Conservation (phyloP, 2,797 vertebrate genomes). For the Sebastolobus alascanus region DNA sequence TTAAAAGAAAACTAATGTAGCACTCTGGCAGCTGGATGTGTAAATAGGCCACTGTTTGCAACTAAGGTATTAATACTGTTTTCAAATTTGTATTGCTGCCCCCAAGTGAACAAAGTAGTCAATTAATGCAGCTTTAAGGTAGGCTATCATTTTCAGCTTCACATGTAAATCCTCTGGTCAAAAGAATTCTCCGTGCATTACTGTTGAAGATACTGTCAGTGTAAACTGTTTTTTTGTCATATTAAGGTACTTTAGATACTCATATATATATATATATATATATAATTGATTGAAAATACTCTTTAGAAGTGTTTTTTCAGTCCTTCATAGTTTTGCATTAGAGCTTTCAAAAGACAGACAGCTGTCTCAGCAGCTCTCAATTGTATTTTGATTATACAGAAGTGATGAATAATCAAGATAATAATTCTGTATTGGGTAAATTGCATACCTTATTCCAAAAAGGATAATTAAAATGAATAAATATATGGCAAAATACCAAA, state of each 20-base stretch:
- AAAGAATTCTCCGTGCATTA: background rate
- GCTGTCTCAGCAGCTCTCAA: background rate
- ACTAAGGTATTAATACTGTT: background rate
- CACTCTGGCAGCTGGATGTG: background rate
- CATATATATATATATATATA: too few species aligned
- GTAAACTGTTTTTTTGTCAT: background rate
- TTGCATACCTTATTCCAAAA: background rate
- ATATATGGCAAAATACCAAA: background rate
- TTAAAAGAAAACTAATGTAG: background rate
- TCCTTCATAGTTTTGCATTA: background rate
- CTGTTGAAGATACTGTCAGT: background rate
- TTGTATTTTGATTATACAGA: background rate
- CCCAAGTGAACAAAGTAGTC: background rate
- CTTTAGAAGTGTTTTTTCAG: background rate
- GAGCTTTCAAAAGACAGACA: background rate
- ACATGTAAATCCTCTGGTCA: background rate
- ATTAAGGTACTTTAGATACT: background rate
- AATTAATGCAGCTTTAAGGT: background rate
- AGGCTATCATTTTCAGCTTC: background rate
- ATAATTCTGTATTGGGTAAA: background rate
- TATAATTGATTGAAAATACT: background rate
- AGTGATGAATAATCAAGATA: background rate
- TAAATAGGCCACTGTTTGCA: background rate
- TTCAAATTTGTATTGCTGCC: background rate
- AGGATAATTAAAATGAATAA: background rate